These are phyloP conservation scores for Ichneumoninae sp. DNA, from an alignment of 2,888 invertebrate genomes.

Conservation along the genomic window DNA sequence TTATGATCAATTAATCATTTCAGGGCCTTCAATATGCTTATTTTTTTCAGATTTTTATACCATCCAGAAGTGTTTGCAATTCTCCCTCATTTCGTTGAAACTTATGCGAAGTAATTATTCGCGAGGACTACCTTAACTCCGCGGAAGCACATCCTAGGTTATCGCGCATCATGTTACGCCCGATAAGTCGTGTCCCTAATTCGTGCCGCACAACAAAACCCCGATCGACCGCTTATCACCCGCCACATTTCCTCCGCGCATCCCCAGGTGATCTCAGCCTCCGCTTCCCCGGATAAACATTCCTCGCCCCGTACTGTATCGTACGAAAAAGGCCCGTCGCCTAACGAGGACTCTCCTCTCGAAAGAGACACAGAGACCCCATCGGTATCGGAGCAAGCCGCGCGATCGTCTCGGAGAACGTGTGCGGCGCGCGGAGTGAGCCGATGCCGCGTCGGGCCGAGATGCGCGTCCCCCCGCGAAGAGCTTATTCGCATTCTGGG, in stretches of 20 bases:
- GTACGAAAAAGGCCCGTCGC: constrained; percentile 7
- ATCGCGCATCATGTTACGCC: no score
- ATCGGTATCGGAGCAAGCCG: background rate
- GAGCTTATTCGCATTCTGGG: constrained; percentile 64
- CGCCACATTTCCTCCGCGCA: background rate
- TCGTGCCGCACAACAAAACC: no score
- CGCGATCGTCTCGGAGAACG: constrained; percentile 16
- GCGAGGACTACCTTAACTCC: no score
- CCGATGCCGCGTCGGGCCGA: constrained; percentile 14
- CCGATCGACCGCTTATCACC: background rate
- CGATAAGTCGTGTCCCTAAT: no score
- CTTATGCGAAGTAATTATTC: no score
- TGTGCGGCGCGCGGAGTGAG: background rate
- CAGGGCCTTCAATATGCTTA: no score
- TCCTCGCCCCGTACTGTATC: background rate
- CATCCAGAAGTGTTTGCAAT: no score
- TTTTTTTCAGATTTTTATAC: no score
- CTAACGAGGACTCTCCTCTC: constrained; percentile 31
- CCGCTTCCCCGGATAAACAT: constrained; percentile 15
- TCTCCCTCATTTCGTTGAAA: no score
- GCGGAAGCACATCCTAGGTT: no score
- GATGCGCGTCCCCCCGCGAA: constrained; percentile 36
- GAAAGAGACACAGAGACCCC: background rate
- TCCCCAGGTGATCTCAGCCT: background rate
- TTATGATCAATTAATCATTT: no score